Base-by-base conservation (phyloP, 2,888 invertebrate species). In the Ethmia dodecea region DNA sequence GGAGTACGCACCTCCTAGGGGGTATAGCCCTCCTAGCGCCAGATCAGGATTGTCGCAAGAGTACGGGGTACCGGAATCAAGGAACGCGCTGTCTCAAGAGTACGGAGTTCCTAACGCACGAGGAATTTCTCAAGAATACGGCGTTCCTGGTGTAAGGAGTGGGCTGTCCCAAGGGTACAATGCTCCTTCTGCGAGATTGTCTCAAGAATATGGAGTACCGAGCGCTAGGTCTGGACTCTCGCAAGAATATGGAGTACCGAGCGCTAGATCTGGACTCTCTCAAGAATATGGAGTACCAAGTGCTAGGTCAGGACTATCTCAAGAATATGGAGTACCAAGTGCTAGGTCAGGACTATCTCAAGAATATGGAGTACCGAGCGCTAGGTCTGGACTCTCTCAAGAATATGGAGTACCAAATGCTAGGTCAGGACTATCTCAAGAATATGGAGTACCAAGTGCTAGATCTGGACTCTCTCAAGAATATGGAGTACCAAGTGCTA, bases 231-330 rank as follows among this genome's bases (percentile, higher is more conserved):
- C 43, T 27, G 44, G 49, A 10, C 32, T 43, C 4, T 60, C 63
- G 5, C 57, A 62, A 29, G 59, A 56, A 18, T 68, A 68, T 13
- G 64, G 58, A 2, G 55, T 52, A 1, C 62, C 64, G 8, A 57
- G 40, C 26, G 28, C 49, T 3, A 45, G 53, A 20, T 43, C 41
- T 34, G 45, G 45, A 31, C 16, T 30, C 6, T 31, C 51, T 33
- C 54, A 38, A 46, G 53, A 61, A 36, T 73, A 73, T 31, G 70
- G 68, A 5, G 50, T 49, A 0, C 64, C 65, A 34, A 39, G 29
- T 33, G 45, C 49, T 3, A 45, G 53, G 18, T 43, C 41, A 33
- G 45, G 45, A 31, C n/a, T n/a, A n/a, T 31, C 51, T 33, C 54
- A 38, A 47, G 53, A 61, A 36, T 73, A 72, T 31, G 70, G 68